phyloP scores from a whole-genome alignment of 2,797 vertebrate species.

The Lithobates sylvaticus region DNA sequence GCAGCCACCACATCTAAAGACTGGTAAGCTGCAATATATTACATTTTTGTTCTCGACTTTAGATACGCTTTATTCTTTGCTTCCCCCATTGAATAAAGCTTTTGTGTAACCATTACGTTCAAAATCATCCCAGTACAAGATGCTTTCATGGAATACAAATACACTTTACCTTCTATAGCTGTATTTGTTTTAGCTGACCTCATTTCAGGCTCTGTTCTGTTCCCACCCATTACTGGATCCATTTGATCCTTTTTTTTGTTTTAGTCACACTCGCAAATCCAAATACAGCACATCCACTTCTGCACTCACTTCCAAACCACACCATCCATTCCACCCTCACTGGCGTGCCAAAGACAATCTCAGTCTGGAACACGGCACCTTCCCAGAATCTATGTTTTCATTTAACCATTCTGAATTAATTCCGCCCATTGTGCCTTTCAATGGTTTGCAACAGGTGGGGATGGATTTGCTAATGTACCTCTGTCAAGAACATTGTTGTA shows the following conservation, averaged over 20 bases:
- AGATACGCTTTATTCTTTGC: too few species aligned
- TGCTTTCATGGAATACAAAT: constrained; percentile 24
- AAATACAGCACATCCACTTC: constrained; percentile 61
- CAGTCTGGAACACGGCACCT: constrained; percentile 56
- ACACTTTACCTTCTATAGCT: constrained; percentile 52
- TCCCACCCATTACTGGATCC: constrained; percentile 55
- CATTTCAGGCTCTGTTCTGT: constrained; percentile 52
- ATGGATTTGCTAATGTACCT: constrained; percentile 44
- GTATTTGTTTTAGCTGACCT: constrained; percentile 55
- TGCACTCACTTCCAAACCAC: constrained; percentile 61
- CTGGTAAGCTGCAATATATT: too few species aligned
- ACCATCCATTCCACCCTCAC: constrained; percentile 59
- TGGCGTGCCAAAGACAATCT: constrained; percentile 58
- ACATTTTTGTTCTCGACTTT: too few species aligned
- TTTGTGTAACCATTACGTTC: constrained; percentile 25
- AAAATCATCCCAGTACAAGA: background rate
- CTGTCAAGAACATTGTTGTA: constrained; percentile 34
- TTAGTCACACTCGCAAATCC: constrained; percentile 61
- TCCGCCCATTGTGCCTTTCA: constrained; percentile 23
- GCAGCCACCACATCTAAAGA: too few species aligned
- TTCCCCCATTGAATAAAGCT: background rate
- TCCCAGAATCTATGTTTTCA: constrained; percentile 61
- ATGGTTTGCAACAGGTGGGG: constrained; percentile 48
- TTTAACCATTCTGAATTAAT: constrained; percentile 54
- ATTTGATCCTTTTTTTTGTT: constrained; percentile 41